Evolutionary conservation across 2,113 vertebrate genomes (phyloP).

Genomic region (Melospiza melodia): DNA sequence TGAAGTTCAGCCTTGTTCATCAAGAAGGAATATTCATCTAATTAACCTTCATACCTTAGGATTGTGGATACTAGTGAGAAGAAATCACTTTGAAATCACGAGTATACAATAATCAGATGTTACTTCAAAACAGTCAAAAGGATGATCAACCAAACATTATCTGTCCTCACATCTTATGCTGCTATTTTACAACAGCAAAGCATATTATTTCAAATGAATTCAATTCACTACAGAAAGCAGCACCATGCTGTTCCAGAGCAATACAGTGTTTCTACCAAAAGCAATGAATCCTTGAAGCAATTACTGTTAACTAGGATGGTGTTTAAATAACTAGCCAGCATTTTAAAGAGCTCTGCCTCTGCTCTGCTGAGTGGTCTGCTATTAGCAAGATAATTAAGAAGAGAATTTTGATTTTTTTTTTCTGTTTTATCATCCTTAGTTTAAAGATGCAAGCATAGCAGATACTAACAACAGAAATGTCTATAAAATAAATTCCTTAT

Average conservation of each 20-base stretch:
- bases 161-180: not conserved
- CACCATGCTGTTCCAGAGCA: not conserved
- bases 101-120: not conserved
- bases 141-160: not conserved
- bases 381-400: not conserved
- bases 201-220: not conserved
- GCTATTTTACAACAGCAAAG: not conserved
- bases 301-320: not conserved
- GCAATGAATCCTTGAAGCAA: not conserved
- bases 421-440: not conserved
- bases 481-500: not conserved
- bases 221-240: not conserved
- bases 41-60: not conserved
- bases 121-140: not conserved
- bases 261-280: not conserved
- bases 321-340: not conserved
- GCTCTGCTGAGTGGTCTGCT: not conserved
- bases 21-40: not conserved
- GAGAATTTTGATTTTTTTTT: not conserved
- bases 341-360: not conserved
- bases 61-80: not conserved
- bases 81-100: not conserved
- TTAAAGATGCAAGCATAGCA: not conserved
- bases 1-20: not conserved
- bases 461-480: not conserved